Conservation (phyloP, 2,797 vertebrate species). For the Cryptoblepharus egeriae region DNA sequence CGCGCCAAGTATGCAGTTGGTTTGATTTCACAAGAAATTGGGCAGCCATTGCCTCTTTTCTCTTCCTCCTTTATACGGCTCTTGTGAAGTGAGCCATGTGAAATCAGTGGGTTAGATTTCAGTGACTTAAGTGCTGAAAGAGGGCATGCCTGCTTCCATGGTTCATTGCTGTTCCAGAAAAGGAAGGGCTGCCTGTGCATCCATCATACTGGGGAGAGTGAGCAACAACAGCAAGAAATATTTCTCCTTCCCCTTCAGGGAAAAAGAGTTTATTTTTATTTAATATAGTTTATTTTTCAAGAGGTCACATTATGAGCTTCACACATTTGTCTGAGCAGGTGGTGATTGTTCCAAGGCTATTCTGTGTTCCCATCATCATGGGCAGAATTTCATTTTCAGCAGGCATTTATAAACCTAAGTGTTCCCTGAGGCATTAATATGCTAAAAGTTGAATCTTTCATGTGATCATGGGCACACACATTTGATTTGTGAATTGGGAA, state of each 20-base stretch:
- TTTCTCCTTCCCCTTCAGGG: conserved; percentile 29
- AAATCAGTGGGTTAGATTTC: conserved; percentile 60
- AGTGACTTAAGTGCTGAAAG: conserved; percentile 58
- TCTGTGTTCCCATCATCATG: neutral
- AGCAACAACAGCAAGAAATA: conserved; percentile 27
- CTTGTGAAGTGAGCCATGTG: conserved; percentile 71
- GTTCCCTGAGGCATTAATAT: neutral
- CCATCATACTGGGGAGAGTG: conserved; percentile 42
- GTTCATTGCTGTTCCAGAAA: conserved; percentile 57
- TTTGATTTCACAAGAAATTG: conserved; percentile 70
- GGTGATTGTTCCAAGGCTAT: neutral
- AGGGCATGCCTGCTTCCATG: conserved; percentile 51
- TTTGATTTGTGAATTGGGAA: neutral
- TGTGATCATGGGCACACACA: neutral
- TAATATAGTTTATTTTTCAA: conserved; percentile 56
- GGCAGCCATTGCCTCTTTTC: conserved; percentile 67
- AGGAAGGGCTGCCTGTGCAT: conserved; percentile 38
- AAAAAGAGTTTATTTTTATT: conserved; percentile 12
- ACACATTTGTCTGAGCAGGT: neutral
- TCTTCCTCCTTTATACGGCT: conserved; percentile 56
- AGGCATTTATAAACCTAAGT: neutral
- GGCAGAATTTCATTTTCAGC: conserved; percentile 4
- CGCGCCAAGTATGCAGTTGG: conserved; percentile 70
- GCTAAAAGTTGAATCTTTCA: neutral
- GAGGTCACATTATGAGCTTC: conserved; percentile 47